These are phyloP conservation scores for Halichoeres trimaculatus DNA, from an alignment of 2,113 vertebrate species.

Conservation along the genomic window DNA sequence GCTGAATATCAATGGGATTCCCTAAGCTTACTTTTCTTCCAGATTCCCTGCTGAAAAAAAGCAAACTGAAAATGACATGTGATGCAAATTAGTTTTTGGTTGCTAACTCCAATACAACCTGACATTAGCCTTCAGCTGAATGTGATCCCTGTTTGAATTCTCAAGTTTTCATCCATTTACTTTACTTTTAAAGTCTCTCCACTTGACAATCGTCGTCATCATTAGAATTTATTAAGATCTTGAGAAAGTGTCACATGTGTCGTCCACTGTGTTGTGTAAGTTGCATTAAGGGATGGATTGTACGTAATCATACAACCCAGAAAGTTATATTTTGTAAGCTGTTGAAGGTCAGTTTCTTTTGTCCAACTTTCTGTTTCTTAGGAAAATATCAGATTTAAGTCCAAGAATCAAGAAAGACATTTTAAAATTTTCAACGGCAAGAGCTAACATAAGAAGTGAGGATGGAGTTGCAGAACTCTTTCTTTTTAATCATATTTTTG, in stretches of 20 bases:
- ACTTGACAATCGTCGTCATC: background rate
- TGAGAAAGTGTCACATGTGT: constrained; percentile 1
- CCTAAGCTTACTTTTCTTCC: constrained; percentile 3
- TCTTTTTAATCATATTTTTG: constrained; percentile 32
- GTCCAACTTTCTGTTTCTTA: background rate
- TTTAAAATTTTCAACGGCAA: constrained; percentile 40
- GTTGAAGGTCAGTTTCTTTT: constrained; percentile 7
- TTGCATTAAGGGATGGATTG: background rate
- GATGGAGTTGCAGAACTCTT: constrained; percentile 34
- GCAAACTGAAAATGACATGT: background rate
- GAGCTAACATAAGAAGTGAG: constrained; percentile 36
- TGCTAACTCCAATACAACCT: constrained; percentile 7
- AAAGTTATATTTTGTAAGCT: constrained; percentile 6
- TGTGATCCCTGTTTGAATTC: no score
- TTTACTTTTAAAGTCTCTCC: background rate
- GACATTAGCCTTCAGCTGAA: no score
- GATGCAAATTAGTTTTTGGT: constrained; percentile 29
- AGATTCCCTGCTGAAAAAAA: background rate
- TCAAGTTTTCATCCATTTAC: no score
- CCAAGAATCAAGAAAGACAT: constrained; percentile 29
- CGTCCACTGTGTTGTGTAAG: constrained; percentile 12
- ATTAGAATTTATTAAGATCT: constrained; percentile 15
- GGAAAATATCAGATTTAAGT: constrained; percentile 40
- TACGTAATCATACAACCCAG: no score
- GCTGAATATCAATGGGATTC: constrained; percentile 35